A percentile compares a stretch with the other conserved stretches of the same genome.
phyloP scores from a whole-genome alignment of 2,888 invertebrate genomes.

The Lepidochitona cinerea region DNA sequence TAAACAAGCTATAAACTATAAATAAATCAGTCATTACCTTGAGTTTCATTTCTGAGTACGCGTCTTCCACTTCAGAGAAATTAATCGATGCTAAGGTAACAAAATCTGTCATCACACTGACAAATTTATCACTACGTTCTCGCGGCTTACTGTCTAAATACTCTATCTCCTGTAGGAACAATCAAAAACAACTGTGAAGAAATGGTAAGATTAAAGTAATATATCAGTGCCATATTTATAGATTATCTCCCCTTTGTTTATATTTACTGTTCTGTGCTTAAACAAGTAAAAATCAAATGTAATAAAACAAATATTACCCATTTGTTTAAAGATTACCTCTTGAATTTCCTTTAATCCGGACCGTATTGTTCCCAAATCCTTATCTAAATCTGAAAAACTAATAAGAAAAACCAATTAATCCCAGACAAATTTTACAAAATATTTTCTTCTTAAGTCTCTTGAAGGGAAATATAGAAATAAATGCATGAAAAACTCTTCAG shows the following conservation, averaged over 20 bases:
- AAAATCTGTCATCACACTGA: constrained; percentile 95
- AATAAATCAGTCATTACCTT: constrained; percentile 70
- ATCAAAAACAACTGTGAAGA: too few species aligned
- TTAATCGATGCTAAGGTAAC: constrained; percentile 92
- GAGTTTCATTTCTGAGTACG: constrained; percentile 95
- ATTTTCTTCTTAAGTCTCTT: too few species aligned
- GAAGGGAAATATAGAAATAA: too few species aligned
- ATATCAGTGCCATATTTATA: too few species aligned
- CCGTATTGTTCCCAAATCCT: constrained; percentile 87
- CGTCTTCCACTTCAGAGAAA: constrained; percentile 92
- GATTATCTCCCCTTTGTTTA: too few species aligned
- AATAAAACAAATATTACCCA: too few species aligned
- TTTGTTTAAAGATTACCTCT: constrained; percentile 74
- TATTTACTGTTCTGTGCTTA: too few species aligned
- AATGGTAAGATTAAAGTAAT: too few species aligned
- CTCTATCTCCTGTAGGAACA: constrained; percentile 79
- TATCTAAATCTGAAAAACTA: constrained; percentile 89
- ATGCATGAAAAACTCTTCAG: too few species aligned
- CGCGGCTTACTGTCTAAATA: constrained; percentile 84
- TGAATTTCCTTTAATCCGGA: constrained; percentile 89
- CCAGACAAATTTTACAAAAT: too few species aligned
- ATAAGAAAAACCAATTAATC: constrained; percentile 39
- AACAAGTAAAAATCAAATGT: too few species aligned
- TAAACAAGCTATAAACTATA: neutral
- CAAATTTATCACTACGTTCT: constrained; percentile 81